phyloP scores from a whole-genome alignment of 2,113 vertebrate species.

The Oophaga pumilio region DNA sequence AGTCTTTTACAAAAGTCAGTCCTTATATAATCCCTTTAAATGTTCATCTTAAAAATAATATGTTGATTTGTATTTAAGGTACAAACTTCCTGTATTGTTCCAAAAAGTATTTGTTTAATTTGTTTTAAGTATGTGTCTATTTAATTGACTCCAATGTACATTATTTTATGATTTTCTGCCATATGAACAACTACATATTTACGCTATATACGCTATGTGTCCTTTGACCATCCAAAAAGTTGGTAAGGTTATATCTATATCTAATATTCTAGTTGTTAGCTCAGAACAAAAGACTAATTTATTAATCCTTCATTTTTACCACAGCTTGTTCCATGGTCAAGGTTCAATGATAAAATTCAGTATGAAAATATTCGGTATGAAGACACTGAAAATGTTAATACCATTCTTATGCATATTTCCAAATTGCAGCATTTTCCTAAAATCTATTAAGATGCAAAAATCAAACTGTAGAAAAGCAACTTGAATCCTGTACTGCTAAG shows the following conservation, averaged over 20 bases:
- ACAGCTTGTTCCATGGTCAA: background rate
- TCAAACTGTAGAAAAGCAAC: background rate
- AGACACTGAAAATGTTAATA: background rate
- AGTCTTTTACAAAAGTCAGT: no score
- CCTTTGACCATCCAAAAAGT: no score
- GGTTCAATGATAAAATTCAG: background rate
- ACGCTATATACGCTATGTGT: no score
- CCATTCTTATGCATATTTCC: background rate
- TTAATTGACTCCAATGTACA: no score
- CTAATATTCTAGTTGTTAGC: background rate
- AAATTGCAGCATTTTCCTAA: background rate
- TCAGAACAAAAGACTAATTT: background rate
- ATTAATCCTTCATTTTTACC: background rate
- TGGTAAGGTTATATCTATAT: background rate
- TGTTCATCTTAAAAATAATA: background rate
- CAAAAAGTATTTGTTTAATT: background rate
- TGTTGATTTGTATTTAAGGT: background rate
- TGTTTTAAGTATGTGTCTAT: no score
- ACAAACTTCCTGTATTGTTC: background rate
- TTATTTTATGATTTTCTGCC: no score
- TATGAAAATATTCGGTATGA: background rate
- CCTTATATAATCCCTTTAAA: no score
- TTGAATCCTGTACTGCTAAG: background rate
- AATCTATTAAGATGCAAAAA: conserved; percentile 2
- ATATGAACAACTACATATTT: no score